Evolutionary conservation across 2,797 vertebrate genomes (phyloP), one percentile per base, ranked within the genome.

Genomic region (Numenius phaeopus): DNA sequence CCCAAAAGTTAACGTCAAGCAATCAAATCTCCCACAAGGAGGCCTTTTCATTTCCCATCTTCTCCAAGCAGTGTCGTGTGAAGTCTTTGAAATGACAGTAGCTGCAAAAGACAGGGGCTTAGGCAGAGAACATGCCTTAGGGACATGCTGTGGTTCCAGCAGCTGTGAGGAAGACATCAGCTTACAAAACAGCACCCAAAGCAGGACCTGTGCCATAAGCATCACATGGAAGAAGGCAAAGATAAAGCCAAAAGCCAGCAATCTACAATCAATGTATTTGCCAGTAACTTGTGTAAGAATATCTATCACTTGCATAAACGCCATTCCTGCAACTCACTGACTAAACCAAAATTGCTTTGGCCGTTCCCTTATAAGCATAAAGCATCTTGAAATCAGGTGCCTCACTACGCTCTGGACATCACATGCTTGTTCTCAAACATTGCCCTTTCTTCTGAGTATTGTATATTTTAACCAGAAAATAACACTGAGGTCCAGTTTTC

Each of bases 61-160:
- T 83, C 70, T 79, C 66, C 44, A 34, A 58, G 61, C 32, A 55
- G 54, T 91, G 67, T 93, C 78, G 95, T 95, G 26, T 65, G 91
- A 96, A 97, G 72, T 58, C 85, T 89, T 86, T 92, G 85, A 97
- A 96, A 88, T 83, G 69, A 94, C 87, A 92, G 71, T 67, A 93
- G 84, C 72, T 73, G 59, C 61, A 62, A 77, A 97, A 94, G 62
- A 39, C 57, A 87, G 73, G 44, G 70, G 20, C 71, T 65, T 3
- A 39, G 42, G 55, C 90, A 83, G 66, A 94, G 52, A 82, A 69
- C 66, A 7, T 87, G 64, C 55, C 73, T 77, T 16, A 19, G 87
- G 70, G 88, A 91, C 8, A 5, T 59, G 24, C 7, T 76, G 71
- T 47, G 62, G 44, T 78, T 90, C 42, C 58, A 77, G 50, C 34